A percentile compares a stretch with the other conserved stretches of the same genome.
Conservation (phyloP, 2,888 invertebrate species). For the Pardosa pseudoannulata region DNA sequence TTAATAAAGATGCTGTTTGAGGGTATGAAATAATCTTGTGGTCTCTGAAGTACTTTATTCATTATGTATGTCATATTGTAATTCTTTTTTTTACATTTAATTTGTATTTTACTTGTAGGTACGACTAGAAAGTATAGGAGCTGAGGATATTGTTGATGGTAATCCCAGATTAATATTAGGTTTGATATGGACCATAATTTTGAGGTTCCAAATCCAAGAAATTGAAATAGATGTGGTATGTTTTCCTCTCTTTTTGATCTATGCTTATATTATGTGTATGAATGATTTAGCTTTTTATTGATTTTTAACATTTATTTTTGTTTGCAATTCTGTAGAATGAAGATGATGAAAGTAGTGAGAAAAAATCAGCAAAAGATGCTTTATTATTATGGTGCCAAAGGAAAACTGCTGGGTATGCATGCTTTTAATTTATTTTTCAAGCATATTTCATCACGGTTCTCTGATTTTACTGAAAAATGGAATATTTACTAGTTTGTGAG, state of each 20-base stretch:
- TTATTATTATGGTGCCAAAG: constrained; percentile 98
- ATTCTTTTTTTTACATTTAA: too few relatives aligned
- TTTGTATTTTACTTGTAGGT: constrained; percentile 81
- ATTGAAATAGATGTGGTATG: constrained; percentile 96
- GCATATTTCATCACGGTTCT: too few relatives aligned
- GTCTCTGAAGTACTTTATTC: too few relatives aligned
- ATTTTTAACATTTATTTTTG: neutral
- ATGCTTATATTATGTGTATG: neutral
- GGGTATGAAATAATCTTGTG: too few relatives aligned
- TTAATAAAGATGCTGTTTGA: too few relatives aligned
- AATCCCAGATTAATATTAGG: constrained; percentile 97
- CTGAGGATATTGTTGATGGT: constrained; percentile 99
- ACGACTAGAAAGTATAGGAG: constrained; percentile 97
- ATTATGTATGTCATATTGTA: too few relatives aligned
- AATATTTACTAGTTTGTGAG: too few relatives aligned
- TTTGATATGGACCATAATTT: constrained; percentile 99
- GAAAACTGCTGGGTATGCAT: constrained; percentile 92
- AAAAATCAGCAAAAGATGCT: constrained; percentile 99
- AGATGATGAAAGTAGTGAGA: constrained; percentile 96
- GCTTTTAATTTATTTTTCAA: too few relatives aligned
- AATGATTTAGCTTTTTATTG: neutral
- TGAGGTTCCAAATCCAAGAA: constrained; percentile 99
- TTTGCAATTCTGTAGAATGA: constrained; percentile 85
- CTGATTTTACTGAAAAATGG: too few relatives aligned
- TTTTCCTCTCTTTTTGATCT: constrained; percentile 73